A percentile compares a stretch with the other conserved stretches of the same genome.
Conservation (phyloP, 2,888 invertebrate species). For the Himalopsyche anomala region DNA sequence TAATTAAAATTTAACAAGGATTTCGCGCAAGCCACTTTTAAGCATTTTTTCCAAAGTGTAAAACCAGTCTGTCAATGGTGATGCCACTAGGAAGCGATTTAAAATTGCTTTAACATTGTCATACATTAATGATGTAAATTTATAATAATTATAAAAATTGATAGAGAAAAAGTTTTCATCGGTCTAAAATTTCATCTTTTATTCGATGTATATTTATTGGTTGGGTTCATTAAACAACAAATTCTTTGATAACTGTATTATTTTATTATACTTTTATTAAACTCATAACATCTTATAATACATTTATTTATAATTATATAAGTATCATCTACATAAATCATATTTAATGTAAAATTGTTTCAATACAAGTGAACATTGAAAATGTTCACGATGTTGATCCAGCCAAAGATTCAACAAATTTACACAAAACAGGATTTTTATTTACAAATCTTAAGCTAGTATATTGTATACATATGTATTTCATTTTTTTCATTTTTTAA, state of each 20-base stretch:
- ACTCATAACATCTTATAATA: slow-evolving; percentile 40
- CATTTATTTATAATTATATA: neutral
- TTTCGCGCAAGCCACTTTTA: no score
- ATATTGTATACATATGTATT: slow-evolving; percentile 1
- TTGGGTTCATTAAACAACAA: neutral
- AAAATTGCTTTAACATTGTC: no score
- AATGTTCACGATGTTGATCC: slow-evolving; percentile 44
- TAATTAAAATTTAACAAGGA: no score
- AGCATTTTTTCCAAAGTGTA: no score
- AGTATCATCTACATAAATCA: slow-evolving; percentile 9
- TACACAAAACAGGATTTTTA: slow-evolving; percentile 39
- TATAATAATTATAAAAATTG: no score
- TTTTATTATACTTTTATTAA: slow-evolving; percentile 24
- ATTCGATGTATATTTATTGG: no score
- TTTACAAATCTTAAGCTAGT: slow-evolving; percentile 25
- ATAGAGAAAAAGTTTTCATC: no score
- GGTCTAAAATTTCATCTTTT: no score
- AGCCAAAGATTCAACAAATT: slow-evolving; percentile 55
- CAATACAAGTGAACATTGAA: neutral
- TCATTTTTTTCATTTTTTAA: neutral
- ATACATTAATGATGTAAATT: no score
- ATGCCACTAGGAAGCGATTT: no score
- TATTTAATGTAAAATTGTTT: slow-evolving; percentile 19
- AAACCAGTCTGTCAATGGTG: no score
- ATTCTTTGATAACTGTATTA: slow-evolving; percentile 38